A percentile compares a stretch with the other conserved stretches of the same genome.
Evolutionary conservation across 2,888 invertebrate species (phyloP).

Genomic region (Ormyrus rosae): DNA sequence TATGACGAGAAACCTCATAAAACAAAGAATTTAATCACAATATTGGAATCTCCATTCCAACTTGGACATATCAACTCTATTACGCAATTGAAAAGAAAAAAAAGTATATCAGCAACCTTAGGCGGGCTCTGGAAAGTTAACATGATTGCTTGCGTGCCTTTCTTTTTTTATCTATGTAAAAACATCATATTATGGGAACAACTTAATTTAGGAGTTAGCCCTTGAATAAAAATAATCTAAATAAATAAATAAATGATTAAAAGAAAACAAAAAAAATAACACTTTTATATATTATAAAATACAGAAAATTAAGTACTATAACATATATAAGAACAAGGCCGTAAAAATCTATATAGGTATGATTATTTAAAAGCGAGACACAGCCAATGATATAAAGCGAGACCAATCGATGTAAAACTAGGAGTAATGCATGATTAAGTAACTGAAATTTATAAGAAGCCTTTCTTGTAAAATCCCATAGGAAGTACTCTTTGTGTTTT

Average conservation of each 20-base stretch:
- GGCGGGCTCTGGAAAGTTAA: background rate
- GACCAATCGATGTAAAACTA: conserved; percentile 31
- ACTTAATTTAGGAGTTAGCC: conserved; percentile 33
- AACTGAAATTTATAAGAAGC: conserved; percentile 18
- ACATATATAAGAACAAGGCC: conserved; percentile 14
- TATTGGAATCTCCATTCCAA: conserved; percentile 8
- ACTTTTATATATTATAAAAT: conserved; percentile 24
- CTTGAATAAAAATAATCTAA: conserved; percentile 20
- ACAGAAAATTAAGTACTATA: conserved; percentile 40
- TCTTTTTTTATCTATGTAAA: conserved; percentile 3
- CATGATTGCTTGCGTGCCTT: background rate
- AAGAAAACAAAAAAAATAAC: conserved; percentile 35
- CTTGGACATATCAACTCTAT: conserved; percentile 10
- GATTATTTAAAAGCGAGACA: conserved; percentile 37
- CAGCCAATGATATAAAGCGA: conserved; percentile 47
- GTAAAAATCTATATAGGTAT: conserved; percentile 8
- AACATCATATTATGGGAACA: conserved; percentile 11
- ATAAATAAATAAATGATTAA: conserved; percentile 45
- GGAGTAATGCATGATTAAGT: conserved; percentile 10
- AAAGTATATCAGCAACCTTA: conserved; percentile 19
- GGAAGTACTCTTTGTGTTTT: conserved; percentile 40
- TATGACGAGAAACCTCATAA: conserved; percentile 34
- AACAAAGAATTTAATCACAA: conserved; percentile 25
- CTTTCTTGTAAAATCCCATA: conserved; percentile 20
- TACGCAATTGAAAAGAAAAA: conserved; percentile 8